Evolutionary conservation across 2,797 vertebrate species (phyloP).

Genomic region (Liparis tanakae): DNA sequence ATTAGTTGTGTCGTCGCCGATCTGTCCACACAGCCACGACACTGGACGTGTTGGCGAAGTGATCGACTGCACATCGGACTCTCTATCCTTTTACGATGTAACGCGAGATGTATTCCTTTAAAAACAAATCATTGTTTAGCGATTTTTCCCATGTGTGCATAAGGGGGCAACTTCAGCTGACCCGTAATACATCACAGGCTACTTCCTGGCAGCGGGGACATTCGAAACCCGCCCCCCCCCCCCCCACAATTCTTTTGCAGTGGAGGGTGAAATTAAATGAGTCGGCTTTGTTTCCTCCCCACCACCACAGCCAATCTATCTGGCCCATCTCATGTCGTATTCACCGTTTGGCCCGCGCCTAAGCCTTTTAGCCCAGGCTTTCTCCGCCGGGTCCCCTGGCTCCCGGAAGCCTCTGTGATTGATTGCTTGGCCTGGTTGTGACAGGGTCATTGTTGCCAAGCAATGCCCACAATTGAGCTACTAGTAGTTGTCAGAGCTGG

Average conservation of each 20-base stretch:
- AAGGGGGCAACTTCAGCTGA: conserved; percentile 37
- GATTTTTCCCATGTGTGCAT: conserved; percentile 3
- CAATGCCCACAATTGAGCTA: conserved; percentile 59
- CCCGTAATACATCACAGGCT: conserved; percentile 33
- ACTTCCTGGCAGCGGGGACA: conserved; percentile 43
- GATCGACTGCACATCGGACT: neutral
- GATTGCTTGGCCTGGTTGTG: conserved; percentile 70
- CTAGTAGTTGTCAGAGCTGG: conserved; percentile 57
- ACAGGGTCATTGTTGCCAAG: conserved; percentile 76
- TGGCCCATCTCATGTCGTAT: conserved; percentile 56
- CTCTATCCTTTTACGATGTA: neutral
- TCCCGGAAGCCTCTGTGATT: conserved; percentile 77
- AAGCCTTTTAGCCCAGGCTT: conserved; percentile 64
- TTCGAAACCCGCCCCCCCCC: conserved; percentile 40
- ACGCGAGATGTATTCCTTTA: neutral
- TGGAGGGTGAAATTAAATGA: conserved; percentile 64
- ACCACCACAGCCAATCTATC: conserved; percentile 46
- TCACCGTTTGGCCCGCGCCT: conserved; percentile 61
- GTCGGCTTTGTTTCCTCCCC: conserved; percentile 62
- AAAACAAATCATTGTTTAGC: neutral
- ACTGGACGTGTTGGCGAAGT: neutral
- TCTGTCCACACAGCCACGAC: neutral
- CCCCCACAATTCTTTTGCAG: conserved; percentile 28
- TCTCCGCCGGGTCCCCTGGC: conserved; percentile 46
- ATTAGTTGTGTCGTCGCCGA: neutral